A percentile compares a stretch with the other conserved stretches of the same genome.
Evolutionary conservation across 2,888 invertebrate genomes (phyloP).

Genomic region (Chesias legatella): DNA sequence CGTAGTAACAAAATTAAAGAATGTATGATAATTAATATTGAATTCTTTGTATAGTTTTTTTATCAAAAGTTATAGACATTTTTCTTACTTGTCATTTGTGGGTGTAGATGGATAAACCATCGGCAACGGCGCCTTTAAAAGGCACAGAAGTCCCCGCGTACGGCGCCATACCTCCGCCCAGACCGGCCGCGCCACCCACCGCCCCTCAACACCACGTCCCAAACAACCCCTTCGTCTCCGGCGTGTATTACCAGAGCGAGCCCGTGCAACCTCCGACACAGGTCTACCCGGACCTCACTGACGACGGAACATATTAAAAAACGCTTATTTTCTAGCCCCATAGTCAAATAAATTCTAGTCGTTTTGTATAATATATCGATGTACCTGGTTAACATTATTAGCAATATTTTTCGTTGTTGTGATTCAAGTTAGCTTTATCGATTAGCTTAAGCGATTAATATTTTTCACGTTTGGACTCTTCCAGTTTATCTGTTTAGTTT

Average conservation of each 20-base stretch:
- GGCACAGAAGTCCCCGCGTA: constrained; percentile 59
- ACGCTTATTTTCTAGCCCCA: constrained; percentile 10
- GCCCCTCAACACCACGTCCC: constrained; percentile 82
- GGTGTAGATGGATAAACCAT: constrained; percentile 59
- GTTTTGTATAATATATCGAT: constrained; percentile 28
- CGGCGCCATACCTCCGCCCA: constrained; percentile 57
- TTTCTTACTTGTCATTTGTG: neutral
- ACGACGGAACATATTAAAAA: constrained; percentile 59
- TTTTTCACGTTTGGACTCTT: constrained; percentile 1
- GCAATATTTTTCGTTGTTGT: constrained; percentile 13
- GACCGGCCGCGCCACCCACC: constrained; percentile 70
- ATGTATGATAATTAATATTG: too few relatives aligned
- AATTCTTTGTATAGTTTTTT: too few relatives aligned
- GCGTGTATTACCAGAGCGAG: constrained; percentile 81
- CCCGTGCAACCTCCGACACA: constrained; percentile 84
- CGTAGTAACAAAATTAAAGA: too few relatives aligned
- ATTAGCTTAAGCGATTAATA: constrained; percentile 16
- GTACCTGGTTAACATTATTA: constrained; percentile 28
- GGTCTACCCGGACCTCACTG: constrained; percentile 69
- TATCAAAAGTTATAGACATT: too few relatives aligned
- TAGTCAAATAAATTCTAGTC: constrained; percentile 27
- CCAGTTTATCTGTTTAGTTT: constrained; percentile 4
- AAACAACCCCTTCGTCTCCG: constrained; percentile 80
- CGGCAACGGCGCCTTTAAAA: constrained; percentile 63
- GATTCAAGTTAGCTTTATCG: constrained; percentile 8